Evolutionary conservation across 2,888 invertebrate genomes (phyloP).

Genomic region (Dynastes hyllus): DNA sequence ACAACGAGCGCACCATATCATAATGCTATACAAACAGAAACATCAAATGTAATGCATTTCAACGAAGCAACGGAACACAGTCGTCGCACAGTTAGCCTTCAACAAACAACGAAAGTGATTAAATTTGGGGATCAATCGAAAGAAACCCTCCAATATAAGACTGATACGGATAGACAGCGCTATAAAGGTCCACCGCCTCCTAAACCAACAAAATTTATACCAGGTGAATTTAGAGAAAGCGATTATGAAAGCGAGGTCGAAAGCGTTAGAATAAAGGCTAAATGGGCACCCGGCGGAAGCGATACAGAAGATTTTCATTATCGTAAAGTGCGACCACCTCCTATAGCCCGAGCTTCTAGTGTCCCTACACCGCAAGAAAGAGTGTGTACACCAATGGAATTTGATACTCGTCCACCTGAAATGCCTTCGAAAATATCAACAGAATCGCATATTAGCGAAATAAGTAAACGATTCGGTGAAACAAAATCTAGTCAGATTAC

Average conservation of each 20-base stretch:
- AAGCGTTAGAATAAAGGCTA: slow-evolving; percentile 74
- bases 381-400: slow-evolving; percentile 77
- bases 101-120: slow-evolving; percentile 81
- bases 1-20: slow-evolving; percentile 75
- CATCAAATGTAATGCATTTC: slow-evolving; percentile 81
- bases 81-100: slow-evolving; percentile 78
- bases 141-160: slow-evolving; percentile 65
- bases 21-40: slow-evolving; percentile 79
- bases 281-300: slow-evolving; percentile 78
- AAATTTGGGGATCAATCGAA: slow-evolving; percentile 76
- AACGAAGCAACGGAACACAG: slow-evolving; percentile 80
- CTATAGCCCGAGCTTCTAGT: slow-evolving; percentile 72
- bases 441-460: slow-evolving; percentile 50
- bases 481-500: slow-evolving; percentile 62
- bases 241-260: slow-evolving; percentile 83
- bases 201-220: slow-evolving; percentile 78
- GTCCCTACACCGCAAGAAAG: slow-evolving; percentile 72
- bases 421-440: slow-evolving; percentile 68
- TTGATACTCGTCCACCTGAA: slow-evolving; percentile 74
- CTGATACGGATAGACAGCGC: slow-evolving; percentile 54
- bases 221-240: slow-evolving; percentile 79
- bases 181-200: slow-evolving; percentile 72
- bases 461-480: slow-evolving; percentile 62
- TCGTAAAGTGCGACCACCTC: slow-evolving; percentile 77
- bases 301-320: slow-evolving; percentile 76